Conservation (phyloP, 2,113 vertebrate species). For the Rhadina sibilatrix region DNA sequence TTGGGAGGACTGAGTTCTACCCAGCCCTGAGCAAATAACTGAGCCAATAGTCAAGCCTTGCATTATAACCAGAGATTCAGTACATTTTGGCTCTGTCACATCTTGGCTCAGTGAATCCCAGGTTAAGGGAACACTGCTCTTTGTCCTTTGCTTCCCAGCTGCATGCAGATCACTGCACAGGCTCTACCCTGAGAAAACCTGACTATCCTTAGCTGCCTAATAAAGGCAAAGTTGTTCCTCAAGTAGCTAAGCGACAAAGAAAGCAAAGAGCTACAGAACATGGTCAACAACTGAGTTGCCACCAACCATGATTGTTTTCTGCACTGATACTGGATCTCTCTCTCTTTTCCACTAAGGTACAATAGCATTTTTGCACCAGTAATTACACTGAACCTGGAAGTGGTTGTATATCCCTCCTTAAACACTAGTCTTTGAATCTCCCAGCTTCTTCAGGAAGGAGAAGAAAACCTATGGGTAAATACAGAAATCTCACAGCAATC, state of each 20-base stretch:
- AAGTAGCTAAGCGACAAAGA: neutral
- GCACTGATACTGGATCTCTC: neutral
- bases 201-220: neutral
- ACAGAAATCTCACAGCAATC: neutral
- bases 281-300: neutral
- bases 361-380: neutral
- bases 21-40: neutral
- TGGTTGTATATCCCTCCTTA: neutral
- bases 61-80: neutral
- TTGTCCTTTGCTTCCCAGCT: neutral
- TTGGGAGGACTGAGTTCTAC: neutral
- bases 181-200: neutral
- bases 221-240: neutral
- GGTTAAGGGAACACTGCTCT: neutral
- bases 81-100: neutral
- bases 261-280: neutral
- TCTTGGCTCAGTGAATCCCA: neutral
- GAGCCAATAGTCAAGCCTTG: neutral
- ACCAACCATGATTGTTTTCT: neutral
- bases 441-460: neutral
- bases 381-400: neutral
- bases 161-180: neutral
- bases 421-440: neutral
- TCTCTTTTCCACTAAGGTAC: neutral
- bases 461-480: neutral